Evolutionary conservation across 2,113 vertebrate species (phyloP).

Genomic region (Thermophis baileyi): DNA sequence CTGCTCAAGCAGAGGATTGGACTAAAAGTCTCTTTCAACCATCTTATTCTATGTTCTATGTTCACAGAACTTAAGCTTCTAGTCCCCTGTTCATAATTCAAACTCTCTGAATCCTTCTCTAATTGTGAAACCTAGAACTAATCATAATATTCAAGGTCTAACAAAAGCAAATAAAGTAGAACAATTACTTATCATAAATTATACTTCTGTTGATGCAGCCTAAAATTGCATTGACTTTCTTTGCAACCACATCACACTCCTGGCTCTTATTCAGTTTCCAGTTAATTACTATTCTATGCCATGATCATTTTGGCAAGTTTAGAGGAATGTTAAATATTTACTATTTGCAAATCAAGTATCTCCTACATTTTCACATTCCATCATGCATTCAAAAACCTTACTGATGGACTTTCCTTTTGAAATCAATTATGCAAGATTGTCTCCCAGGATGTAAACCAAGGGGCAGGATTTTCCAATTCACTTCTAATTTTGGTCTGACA

Average conservation of each 20-base stretch:
- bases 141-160: not conserved
- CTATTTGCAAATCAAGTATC: not conserved
- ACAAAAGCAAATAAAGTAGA: not conserved
- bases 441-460: not conserved
- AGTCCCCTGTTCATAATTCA: not conserved
- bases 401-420: slow-evolving; percentile 37
- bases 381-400: slow-evolving; percentile 2
- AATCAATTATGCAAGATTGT: slow-evolving; percentile 26
- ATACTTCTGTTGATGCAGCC: not conserved
- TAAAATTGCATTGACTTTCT: not conserved
- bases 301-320: not conserved
- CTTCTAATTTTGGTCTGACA: not conserved
- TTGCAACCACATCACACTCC: not conserved
- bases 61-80: not conserved
- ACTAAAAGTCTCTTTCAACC: not conserved
- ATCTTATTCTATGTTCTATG: not conserved
- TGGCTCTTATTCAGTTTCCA: not conserved
- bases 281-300: not conserved
- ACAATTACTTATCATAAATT: not conserved
- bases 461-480: not conserved
- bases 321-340: not conserved
- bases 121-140: not conserved
- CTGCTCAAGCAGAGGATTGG: not conserved
- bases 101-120: not conserved
- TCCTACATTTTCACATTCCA: not conserved